Base-by-base conservation (phyloP, 2,888 invertebrate genomes). In the Amphipyra tragopoginis region DNA sequence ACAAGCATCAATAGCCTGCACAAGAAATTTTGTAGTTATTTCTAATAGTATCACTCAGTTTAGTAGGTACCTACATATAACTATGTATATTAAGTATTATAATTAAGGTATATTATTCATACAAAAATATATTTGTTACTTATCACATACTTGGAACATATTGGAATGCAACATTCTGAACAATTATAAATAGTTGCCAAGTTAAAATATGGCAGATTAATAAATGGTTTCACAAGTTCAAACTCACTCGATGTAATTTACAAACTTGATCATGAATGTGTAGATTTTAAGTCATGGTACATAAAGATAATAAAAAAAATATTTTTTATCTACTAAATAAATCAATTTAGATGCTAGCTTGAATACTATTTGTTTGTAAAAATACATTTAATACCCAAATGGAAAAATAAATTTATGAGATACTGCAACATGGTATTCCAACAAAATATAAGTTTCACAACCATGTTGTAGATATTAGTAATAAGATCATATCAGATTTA, bases 41-140 rank as follows among this genome's bases (percentile, higher is more conserved):
- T 48, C 53, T 68, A 62, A 53, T 56, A 51, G 52, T 74, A 68
- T 68, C 55, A 56, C 52, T 51, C 49, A 36, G 21, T 51, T 60
- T 63, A 62, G 39, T n/a, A n/a, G n/a, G n/a, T 44, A 55, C 43
- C 52, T 70, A 73, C 2, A 52, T 57, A 53, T 21, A 21, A 21
- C 21, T 21, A 21, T 21, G 21, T 21, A 21, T 21, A 21, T 3
- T 21, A 53, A 58, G 38, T 58, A 65, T 58, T 57, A 57, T 38
- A 65, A 42, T 64, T 64, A 52, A 51, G 29, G 53, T 75, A 63
- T 52, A 75, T 47, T 55, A 52, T 43, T 62, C 40, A 59, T 77
- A 77, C 48, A 65, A 77, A 75, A 72, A 72, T 79, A 65, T 60
- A 66, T 62, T 60, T 62, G 44, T 43, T 49, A 52, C 66, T 62